Evolutionary conservation across 2,113 vertebrate genomes (phyloP), one percentile per base, ranked within the genome.

Genomic region (Oncorhynchus gorbuscha): DNA sequence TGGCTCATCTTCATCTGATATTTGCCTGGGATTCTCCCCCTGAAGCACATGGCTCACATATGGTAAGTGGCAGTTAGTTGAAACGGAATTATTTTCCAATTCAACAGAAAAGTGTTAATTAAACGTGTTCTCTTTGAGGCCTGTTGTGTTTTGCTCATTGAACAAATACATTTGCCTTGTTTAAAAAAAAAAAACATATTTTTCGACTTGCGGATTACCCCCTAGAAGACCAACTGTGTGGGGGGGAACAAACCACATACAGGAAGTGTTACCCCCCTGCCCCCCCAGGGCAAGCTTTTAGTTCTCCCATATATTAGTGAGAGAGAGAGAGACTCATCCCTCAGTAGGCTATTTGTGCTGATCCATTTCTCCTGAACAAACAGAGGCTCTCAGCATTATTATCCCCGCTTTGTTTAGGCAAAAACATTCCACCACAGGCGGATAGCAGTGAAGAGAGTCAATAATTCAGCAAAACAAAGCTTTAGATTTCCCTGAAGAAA

Each of bases 381-480:
- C 78, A 86, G 72, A 82, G 35, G 55, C 65, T 61, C 26, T 74
- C n/a, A 66, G 70, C 28, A 3, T 79, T 69, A 76, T 82, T 78
- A 74, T 69, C 22, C 28, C 26, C 49, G 62, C 75, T 81, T 73
- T 83, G 75, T 79, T 83, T 80, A 75, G 61, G 18, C 5, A 11
- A 1, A 74, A 69, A 80, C 24, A 72, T 71, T 62, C 32, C 64
- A 45, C 58, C 71, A 61, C 35, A 64, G 11, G n/a, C 32, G 45
- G 45, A 51, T 24, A 26, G 30, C 1, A 48, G 61, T 24, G 12
- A 11, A 24, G 14, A 32, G 72, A 66, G 66, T 30, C 32, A 45
- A 22, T 39, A 39, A 39, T 20, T 75, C 51, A 75, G 62, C 68
- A 70, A 51, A 80, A 68, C 32, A 67, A 18, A 3, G n/a, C 7